Evolutionary conservation across 2,113 vertebrate species (phyloP).

Genomic region (Sceloporus undulatus): DNA sequence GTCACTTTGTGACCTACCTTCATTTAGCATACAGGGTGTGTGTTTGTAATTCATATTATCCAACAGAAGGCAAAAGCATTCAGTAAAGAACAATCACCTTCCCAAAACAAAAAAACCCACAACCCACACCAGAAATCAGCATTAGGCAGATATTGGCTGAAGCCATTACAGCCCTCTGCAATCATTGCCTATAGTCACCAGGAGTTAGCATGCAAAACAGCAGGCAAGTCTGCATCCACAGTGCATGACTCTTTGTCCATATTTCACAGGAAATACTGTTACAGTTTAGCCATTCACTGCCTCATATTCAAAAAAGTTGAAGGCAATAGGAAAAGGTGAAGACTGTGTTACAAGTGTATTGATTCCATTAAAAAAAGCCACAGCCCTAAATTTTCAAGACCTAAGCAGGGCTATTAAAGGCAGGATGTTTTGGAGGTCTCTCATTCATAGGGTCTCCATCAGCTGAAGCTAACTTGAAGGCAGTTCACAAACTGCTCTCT

Average conservation of each 20-base stretch:
- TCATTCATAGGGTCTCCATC: no score
- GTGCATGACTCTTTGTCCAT: not conserved
- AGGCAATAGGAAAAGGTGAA: no score
- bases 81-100: conserved; percentile 18
- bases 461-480: no score
- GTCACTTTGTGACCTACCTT: not conserved
- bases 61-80: not conserved
- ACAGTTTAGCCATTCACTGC: not conserved
- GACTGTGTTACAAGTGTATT: no score
- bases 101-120: not conserved
- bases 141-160: not conserved
- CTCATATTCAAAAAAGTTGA: not conserved
- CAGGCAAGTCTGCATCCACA: not conserved
- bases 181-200: not conserved
- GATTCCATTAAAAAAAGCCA: no score
- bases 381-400: no score
- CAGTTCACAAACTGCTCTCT: no score
- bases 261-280: not conserved
- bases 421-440: no score
- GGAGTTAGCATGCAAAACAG: not conserved
- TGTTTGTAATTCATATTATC: not conserved
- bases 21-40: not conserved
- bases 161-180: not conserved
- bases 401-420: no score
- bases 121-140: not conserved